Percentiles rank a stretch among this genome's conserved stretches.
Evolutionary conservation across 2,888 invertebrate genomes (phyloP).

Genomic region (Chromoteleia sp.): DNA sequence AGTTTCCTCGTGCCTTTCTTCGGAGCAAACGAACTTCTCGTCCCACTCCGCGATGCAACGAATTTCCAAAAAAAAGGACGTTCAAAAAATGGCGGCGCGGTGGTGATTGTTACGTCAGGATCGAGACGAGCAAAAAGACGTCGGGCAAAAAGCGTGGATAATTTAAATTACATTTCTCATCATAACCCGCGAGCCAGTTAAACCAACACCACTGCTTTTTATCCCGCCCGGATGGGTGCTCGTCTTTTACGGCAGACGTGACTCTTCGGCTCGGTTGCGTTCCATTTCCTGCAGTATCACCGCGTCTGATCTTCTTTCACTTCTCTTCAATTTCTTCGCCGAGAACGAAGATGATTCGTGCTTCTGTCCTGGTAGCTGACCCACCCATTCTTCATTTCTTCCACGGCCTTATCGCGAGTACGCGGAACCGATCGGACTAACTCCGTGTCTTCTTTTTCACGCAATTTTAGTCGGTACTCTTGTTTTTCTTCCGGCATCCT

Average conservation of each 20-base stretch:
- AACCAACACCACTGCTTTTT: constrained; percentile 75
- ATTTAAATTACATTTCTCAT: constrained; percentile 83
- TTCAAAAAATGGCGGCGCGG: constrained; percentile 34
- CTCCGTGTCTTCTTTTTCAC: constrained; percentile 53
- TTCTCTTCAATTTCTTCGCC: constrained; percentile 49
- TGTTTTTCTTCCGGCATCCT: constrained; percentile 46
- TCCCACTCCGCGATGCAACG: constrained; percentile 36
- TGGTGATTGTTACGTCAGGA: constrained; percentile 77
- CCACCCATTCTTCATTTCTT: constrained; percentile 50
- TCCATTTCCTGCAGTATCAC: constrained; percentile 62
- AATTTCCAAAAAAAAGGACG: constrained; percentile 41
- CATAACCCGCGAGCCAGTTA: constrained; percentile 79
- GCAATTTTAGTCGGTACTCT: constrained; percentile 6
- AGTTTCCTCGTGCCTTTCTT: constrained; percentile 56
- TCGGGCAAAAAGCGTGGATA: constrained; percentile 80
- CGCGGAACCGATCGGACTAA: constrained; percentile 53
- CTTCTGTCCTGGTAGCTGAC: constrained; percentile 37
- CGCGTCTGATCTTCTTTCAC: constrained; percentile 50
- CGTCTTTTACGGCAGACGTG: constrained; percentile 58
- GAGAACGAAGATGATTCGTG: constrained; percentile 60
- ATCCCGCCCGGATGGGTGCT: constrained; percentile 50
- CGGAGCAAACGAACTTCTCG: constrained; percentile 24
- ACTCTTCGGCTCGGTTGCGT: constrained; percentile 54
- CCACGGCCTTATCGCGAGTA: constrained; percentile 48
- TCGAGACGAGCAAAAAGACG: constrained; percentile 69